These are phyloP conservation scores for Drosophila pseudoobscura DNA, from an alignment of 1,140 invertebrate genomes.

Conservation along the genomic window DNA sequence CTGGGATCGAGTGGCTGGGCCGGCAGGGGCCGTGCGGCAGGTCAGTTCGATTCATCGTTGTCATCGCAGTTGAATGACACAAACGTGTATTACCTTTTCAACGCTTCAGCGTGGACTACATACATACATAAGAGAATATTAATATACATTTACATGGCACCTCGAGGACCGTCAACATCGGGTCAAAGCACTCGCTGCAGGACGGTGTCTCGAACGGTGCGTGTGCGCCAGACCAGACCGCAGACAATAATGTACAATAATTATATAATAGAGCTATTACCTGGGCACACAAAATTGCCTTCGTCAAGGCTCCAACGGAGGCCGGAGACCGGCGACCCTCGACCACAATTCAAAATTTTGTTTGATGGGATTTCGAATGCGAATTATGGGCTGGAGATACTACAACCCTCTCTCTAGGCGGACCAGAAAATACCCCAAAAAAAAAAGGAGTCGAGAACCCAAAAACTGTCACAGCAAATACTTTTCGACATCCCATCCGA, in stretches of 20 bases:
- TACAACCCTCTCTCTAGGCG: conserved; percentile 8
- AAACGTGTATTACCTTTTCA: conserved; percentile 75
- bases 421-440: neutral
- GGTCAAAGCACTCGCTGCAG: conserved; percentile 27
- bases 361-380: conserved; percentile 71
- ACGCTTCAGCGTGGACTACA: neutral
- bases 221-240: conserved; percentile 43
- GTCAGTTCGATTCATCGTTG: conserved; percentile 30
- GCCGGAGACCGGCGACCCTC: conserved; percentile 3
- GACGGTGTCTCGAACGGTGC: neutral
- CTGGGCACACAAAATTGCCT: conserved; percentile 57
- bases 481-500: conserved; percentile 52
- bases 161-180: conserved; percentile 8
- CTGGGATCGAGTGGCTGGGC: neutral
- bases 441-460: conserved; percentile 19
- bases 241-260: conserved; percentile 75
- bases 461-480: conserved; percentile 76
- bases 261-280: conserved; percentile 79
- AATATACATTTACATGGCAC: neutral
- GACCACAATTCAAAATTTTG: conserved; percentile 48
- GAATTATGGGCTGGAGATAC: conserved; percentile 42
- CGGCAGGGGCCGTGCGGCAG: too few species aligned
- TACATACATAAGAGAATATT: conserved; percentile 19
- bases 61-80: conserved; percentile 67
- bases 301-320: conserved; percentile 37